Evolutionary conservation across 2,888 invertebrate genomes (phyloP).

Genomic region (Clistopyga incitator): DNA sequence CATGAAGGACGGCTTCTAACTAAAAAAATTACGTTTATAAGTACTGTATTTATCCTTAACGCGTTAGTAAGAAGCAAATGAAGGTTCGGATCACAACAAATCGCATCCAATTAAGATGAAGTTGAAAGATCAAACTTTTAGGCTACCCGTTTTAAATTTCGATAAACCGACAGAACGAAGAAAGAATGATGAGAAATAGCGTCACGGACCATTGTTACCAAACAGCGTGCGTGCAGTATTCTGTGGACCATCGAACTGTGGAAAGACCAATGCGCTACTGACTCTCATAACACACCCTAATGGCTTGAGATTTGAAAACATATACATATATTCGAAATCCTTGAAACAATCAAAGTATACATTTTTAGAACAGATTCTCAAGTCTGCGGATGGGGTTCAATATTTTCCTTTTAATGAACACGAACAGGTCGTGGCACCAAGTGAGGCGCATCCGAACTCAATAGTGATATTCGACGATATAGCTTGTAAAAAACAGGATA

Average conservation of each 20-base stretch:
- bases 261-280: slow-evolving; percentile 63
- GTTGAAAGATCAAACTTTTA: no score
- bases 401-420: no score
- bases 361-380: background rate
- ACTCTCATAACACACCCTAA: slow-evolving; percentile 55
- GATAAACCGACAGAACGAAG: background rate
- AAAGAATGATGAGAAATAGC: background rate
- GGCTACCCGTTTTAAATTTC: slow-evolving; percentile 5
- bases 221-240: no score
- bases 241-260: no score
- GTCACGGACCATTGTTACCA: slow-evolving; percentile 73
- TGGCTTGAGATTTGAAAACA: slow-evolving; percentile 68
- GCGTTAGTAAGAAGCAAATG: background rate
- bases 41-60: background rate
- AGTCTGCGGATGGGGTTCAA: background rate
- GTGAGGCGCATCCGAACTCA: no score
- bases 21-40: no score
- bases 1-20: no score
- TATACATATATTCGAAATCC: slow-evolving; percentile 50
- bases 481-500: no score
- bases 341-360: background rate
- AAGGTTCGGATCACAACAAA: background rate
- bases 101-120: no score
- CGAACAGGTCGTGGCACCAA: no score
- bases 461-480: no score